Conservation (phyloP, 2,797 vertebrate species). For the Synaphobranchus kaupii region DNA sequence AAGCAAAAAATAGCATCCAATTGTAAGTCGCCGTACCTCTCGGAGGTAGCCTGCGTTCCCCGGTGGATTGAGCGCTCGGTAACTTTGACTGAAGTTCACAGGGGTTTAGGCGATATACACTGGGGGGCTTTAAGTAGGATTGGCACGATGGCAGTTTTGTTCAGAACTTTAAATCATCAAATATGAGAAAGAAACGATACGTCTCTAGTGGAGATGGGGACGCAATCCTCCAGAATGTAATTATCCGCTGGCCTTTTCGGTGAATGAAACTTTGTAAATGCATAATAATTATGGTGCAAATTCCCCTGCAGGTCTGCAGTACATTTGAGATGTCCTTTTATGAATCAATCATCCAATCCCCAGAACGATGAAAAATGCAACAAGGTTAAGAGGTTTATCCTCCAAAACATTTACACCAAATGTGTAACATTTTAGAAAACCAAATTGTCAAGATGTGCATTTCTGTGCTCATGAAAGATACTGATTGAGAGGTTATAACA, state of each 20-base stretch:
- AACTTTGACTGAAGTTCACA: conserved; percentile 74
- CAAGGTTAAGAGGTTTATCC: not conserved
- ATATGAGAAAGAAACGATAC: conserved; percentile 62
- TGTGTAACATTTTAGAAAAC: not conserved
- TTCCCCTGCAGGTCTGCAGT: not conserved
- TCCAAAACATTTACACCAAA: not conserved
- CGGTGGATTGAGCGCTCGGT: conserved; percentile 67
- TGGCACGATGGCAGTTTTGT: conserved; percentile 72
- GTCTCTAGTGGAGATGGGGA: conserved; percentile 22
- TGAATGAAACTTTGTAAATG: conserved; percentile 18
- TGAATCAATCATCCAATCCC: not conserved
- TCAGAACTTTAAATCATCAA: conserved; percentile 78
- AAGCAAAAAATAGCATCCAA: conserved; percentile 65
- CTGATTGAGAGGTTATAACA: not conserved
- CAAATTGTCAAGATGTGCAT: not conserved
- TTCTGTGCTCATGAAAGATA: not conserved
- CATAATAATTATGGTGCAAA: conserved; percentile 17
- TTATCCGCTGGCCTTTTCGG: conserved; percentile 15
- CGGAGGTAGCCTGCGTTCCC: conserved; percentile 65
- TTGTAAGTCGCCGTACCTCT: conserved; percentile 73
- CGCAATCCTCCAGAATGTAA: conserved; percentile 24
- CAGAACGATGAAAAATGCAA: not conserved
- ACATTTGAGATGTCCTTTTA: not conserved
- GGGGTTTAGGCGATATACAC: conserved; percentile 71
- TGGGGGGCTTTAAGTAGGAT: conserved; percentile 74